A percentile compares a stretch with the other conserved stretches of the same genome.
Evolutionary conservation across 92 coral and sea anemone genomes (phyloP).

Genomic region (Phenganax stokvisi): DNA sequence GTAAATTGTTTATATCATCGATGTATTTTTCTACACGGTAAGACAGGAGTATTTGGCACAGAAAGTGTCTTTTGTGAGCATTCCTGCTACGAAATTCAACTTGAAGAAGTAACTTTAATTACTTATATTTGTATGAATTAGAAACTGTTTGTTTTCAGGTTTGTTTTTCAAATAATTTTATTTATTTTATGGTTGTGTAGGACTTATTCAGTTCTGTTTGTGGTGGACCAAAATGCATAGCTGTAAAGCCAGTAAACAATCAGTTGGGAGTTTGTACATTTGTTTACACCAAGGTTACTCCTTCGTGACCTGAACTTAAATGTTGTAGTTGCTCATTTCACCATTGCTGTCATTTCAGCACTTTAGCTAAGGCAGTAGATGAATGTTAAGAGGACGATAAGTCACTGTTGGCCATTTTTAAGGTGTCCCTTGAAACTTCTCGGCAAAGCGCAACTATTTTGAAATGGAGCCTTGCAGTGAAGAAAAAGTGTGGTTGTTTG

Average conservation of each 20-base stretch:
- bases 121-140: too few relatives aligned
- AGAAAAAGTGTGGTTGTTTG: slow-evolving; percentile 11
- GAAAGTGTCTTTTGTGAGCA: background rate
- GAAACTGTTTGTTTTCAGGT: too few relatives aligned
- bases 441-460: slow-evolving; percentile 27
- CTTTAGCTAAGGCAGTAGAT: slow-evolving; percentile 10
- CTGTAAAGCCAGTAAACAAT: slow-evolving; percentile 8
- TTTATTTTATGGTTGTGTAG: background rate
- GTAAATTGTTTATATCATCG: too few relatives aligned
- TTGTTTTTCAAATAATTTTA: background rate
- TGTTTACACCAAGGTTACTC: slow-evolving; percentile 3
- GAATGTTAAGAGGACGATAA: slow-evolving; percentile 5
- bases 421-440: background rate
- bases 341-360: slow-evolving; percentile 22
- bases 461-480: slow-evolving; percentile 18
- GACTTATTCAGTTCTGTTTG: slow-evolving; percentile 11
- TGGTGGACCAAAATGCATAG: slow-evolving; percentile 27
- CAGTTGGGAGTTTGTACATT: slow-evolving; percentile 9
- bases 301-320: slow-evolving; percentile 16
- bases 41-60: background rate
- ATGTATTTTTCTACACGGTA: background rate
- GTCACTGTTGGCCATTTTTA: slow-evolving; percentile 23
- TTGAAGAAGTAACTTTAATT: background rate
- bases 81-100: background rate
- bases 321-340: slow-evolving; percentile 16